Percentiles rank a stretch among this genome's conserved stretches.
phyloP scores from a whole-genome alignment of 2,797 vertebrate genomes.

The Syngnathus rostellatus region DNA sequence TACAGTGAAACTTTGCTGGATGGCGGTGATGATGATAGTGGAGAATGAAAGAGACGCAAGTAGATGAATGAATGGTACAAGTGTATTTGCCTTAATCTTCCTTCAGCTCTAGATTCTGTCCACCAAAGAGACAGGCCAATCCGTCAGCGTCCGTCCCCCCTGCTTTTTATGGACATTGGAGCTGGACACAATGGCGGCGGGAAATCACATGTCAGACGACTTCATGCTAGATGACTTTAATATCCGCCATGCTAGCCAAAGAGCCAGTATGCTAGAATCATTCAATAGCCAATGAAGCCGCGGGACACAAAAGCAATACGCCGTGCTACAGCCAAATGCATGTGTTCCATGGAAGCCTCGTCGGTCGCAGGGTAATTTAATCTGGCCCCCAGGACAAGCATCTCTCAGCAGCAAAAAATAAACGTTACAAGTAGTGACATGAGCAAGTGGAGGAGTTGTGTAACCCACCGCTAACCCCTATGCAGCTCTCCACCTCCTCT shows the following conservation, averaged over 20 bases:
- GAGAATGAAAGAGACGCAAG: conserved; percentile 12
- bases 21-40: background rate
- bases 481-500: conserved; percentile 27
- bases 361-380: conserved; percentile 65
- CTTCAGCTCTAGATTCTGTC: conserved; percentile 21
- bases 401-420: conserved; percentile 57
- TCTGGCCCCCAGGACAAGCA: conserved; percentile 66
- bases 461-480: conserved; percentile 56
- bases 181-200: conserved; percentile 48
- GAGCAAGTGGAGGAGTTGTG: conserved; percentile 45
- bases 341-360: conserved; percentile 60
- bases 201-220: conserved; percentile 60
- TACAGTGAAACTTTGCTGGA: conserved; percentile 3
- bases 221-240: conserved; percentile 71
- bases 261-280: conserved; percentile 58
- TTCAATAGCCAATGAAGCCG: conserved; percentile 64
- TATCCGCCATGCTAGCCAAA: conserved; percentile 60
- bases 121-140: conserved; percentile 44
- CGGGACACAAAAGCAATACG: conserved; percentile 64
- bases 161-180: conserved; percentile 40
- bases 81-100: conserved; percentile 10
- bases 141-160: conserved; percentile 45
- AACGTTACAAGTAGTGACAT: conserved; percentile 39
- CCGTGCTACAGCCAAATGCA: conserved; percentile 58
- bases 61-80: conserved; percentile 17